phyloP scores from a whole-genome alignment of 1,140 invertebrate genomes.

The Drosophila watanabei region DNA sequence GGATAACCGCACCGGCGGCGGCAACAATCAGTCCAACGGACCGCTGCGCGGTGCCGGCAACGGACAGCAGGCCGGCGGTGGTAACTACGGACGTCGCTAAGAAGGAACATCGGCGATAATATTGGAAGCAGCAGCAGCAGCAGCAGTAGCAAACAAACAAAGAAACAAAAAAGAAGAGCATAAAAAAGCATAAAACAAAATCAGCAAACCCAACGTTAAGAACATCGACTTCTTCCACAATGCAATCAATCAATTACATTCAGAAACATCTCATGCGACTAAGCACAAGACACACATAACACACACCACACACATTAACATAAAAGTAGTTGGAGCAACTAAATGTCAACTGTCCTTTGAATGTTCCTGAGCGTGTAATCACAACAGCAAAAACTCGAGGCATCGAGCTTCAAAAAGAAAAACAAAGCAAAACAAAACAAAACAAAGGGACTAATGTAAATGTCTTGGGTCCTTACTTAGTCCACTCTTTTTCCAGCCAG shows the following conservation, averaged over 20 bases:
- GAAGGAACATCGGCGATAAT: conserved; percentile 33
- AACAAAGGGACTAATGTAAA: conserved; percentile 13
- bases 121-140: conserved; percentile 31
- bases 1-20: conserved; percentile 73
- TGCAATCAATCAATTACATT: conserved; percentile 70
- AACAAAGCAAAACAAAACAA: background rate
- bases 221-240: conserved; percentile 80
- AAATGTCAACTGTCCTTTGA: conserved; percentile 28
- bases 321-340: conserved; percentile 37
- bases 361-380: conserved; percentile 33
- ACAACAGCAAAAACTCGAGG: conserved; percentile 34
- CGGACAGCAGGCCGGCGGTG: conserved; percentile 64
- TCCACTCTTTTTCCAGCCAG: conserved; percentile 65
- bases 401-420: conserved; percentile 13
- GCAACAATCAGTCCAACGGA: conserved; percentile 64
- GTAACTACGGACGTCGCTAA: conserved; percentile 80
- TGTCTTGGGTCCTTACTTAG: conserved; percentile 36
- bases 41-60: conserved; percentile 71
- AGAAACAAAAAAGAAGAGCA: conserved; percentile 6
- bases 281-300: conserved; percentile 30
- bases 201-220: conserved; percentile 73
- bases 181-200: conserved; percentile 32
- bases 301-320: conserved; percentile 7
- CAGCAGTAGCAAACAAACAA: conserved; percentile 26
- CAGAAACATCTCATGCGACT: conserved; percentile 35